Percentiles rank a stretch among this genome's conserved stretches.
Evolutionary conservation across 2,113 vertebrate species (phyloP).

Genomic region (Felis catus): F.catus_Fca126_mat1.0 CM031412.1:187767501-187768000

Average conservation of each 20-base stretch:
- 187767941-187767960: not conserved
- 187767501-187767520: not conserved
- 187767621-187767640: not conserved
- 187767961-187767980: not conserved
- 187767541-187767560: not conserved
- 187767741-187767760: not conserved
- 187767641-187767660: not conserved
- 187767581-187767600: not conserved
- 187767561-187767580: not conserved
- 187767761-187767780: not conserved
- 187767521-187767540: not conserved
- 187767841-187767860: not conserved
- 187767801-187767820: not conserved
- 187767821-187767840: not conserved
- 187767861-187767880: accelerated
- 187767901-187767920: not conserved
- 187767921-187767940: not conserved
- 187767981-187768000: not conserved
- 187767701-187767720: not conserved
- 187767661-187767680: not conserved
- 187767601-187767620: not conserved
- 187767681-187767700: not conserved
- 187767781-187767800: not conserved
- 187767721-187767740: not conserved
- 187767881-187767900: not conserved